Conservation (phyloP, 1,140 invertebrate species). For the Megalopta genalis region DNA sequence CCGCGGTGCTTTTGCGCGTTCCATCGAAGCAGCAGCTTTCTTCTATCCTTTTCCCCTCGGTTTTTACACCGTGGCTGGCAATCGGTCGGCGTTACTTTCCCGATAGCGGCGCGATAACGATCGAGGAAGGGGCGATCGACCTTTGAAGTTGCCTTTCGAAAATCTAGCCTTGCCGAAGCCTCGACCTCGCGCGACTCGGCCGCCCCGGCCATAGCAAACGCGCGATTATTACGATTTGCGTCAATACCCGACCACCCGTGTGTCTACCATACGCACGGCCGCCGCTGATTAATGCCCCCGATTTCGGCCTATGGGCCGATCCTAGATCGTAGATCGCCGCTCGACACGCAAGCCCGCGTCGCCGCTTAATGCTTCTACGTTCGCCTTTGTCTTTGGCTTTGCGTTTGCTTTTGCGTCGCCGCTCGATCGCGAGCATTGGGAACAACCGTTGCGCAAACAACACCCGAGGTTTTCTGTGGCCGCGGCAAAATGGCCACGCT, state of each 20-base stretch:
- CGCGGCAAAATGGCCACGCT: conserved; percentile 35
- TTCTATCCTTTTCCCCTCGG: background rate
- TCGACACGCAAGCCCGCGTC: conserved; percentile 47
- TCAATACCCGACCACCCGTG: conserved; percentile 61
- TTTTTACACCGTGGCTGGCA: background rate
- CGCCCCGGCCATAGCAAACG: conserved; percentile 26
- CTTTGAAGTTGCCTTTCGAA: conserved; percentile 62
- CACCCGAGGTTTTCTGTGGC: conserved; percentile 43
- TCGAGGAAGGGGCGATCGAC: conserved; percentile 52
- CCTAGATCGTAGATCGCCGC: conserved; percentile 61
- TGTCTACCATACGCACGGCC: conserved; percentile 31
- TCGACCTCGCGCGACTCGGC: conserved; percentile 63
- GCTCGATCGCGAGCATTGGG: conserved; percentile 28
- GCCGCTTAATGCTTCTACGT: too few relatives aligned
- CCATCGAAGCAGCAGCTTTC: background rate
- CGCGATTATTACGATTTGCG: conserved; percentile 60
- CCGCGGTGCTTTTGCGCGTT: conserved; percentile 23
- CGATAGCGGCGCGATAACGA: conserved; percentile 39
- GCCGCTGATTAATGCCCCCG: conserved; percentile 63
- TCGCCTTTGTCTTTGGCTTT: too few relatives aligned
- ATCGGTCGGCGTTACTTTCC: conserved; percentile 45
- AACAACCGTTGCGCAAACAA: conserved; percentile 50
- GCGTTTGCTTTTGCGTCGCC: conserved; percentile 43
- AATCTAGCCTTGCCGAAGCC: conserved; percentile 46
- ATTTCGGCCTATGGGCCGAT: conserved; percentile 57